A percentile compares a stretch with the other conserved stretches of the same genome.
Conservation (phyloP, 2,888 invertebrate species). For the Polia nebulosa region DNA sequence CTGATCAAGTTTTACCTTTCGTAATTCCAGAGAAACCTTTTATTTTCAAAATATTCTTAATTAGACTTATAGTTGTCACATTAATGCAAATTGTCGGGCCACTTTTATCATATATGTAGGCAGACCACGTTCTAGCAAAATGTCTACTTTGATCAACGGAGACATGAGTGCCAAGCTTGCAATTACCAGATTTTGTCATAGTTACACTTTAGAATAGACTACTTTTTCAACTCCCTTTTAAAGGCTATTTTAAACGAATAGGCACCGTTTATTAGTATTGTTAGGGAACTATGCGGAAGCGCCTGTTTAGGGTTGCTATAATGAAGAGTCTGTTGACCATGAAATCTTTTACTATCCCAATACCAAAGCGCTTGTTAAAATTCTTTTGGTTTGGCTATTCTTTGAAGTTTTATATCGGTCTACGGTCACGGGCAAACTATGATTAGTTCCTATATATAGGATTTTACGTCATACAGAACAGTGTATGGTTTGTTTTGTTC, state of each 20-base stretch:
- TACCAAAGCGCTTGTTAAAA: constrained; percentile 24
- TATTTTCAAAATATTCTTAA: constrained; percentile 15
- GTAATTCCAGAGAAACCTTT: constrained; percentile 10
- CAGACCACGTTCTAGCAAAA: constrained; percentile 59
- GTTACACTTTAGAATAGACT: neutral
- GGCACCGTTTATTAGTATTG: constrained; percentile 1
- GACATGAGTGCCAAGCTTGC: constrained; percentile 25
- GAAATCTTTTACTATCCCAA: constrained; percentile 36
- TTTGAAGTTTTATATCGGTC: constrained; percentile 42
- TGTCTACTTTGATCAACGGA: constrained; percentile 32
- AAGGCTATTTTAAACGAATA: neutral
- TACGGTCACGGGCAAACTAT: constrained; percentile 51
- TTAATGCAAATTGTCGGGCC: constrained; percentile 54
- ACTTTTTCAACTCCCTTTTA: neutral
- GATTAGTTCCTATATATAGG: constrained; percentile 48
- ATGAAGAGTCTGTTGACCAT: constrained; percentile 1
- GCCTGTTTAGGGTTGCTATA: constrained; percentile 1
- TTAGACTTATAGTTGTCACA: constrained; percentile 33
- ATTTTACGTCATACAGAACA: constrained; percentile 41
- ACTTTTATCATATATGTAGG: constrained; percentile 53
- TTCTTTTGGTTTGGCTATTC: constrained; percentile 30
- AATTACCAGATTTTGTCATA: constrained; percentile 34
- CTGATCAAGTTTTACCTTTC: constrained; percentile 14
- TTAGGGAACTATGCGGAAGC: neutral
- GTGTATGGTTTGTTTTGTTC: constrained; percentile 50